These are phyloP conservation scores for Hylia prasina DNA, from an alignment of 2,113 vertebrate genomes.

Conservation along the genomic window DNA sequence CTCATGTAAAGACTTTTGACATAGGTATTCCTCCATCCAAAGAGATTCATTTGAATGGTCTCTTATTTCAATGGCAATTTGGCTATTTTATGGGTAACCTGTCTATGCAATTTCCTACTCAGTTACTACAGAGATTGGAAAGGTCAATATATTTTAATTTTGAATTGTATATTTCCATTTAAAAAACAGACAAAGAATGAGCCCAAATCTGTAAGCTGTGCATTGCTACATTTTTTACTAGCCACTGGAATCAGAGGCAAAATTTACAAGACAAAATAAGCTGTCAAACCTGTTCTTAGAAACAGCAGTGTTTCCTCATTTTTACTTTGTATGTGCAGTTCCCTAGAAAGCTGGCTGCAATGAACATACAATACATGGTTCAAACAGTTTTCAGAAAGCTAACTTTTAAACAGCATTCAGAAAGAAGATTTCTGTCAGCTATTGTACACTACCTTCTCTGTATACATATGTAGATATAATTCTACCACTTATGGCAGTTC, in stretches of 20 bases:
- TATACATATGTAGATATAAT: neutral
- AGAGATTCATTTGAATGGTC: neutral
- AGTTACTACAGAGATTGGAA: neutral
- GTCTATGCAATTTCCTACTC: neutral
- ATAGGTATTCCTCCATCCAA: neutral
- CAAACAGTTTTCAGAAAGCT: neutral
- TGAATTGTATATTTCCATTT: neutral
- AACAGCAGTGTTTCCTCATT: neutral
- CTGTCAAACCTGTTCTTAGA: neutral
- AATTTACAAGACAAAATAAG: neutral
- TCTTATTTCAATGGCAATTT: neutral
- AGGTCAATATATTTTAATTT: neutral
- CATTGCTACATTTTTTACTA: neutral
- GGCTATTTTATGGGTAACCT: neutral
- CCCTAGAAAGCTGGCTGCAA: neutral
- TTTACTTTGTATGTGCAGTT: neutral
- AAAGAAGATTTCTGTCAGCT: neutral
- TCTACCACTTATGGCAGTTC: neutral
- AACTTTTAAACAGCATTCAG: neutral
- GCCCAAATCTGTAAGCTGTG: neutral
- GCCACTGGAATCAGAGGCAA: neutral
- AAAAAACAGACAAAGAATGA: neutral
- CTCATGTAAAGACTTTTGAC: neutral
- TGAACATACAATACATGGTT: fast-evolving
- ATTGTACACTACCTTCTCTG: neutral